phyloP scores from a whole-genome alignment of 2,888 invertebrate species.

The Sceliomorpha sp. region DNA sequence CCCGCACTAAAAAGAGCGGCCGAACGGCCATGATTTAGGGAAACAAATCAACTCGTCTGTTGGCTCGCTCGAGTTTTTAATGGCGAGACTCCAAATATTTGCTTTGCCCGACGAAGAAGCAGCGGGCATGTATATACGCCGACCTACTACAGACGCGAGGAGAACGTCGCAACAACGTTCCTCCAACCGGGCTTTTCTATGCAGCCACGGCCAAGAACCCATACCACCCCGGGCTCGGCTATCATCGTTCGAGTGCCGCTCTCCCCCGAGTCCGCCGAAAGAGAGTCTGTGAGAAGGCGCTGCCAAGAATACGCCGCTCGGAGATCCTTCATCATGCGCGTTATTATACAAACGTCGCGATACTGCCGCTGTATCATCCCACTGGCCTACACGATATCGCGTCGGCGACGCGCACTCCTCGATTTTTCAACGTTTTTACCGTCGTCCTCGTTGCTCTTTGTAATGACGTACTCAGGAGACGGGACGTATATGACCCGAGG shows the following conservation, averaged over 20 bases:
- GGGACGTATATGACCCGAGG: conserved; percentile 34
- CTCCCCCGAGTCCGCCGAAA: conserved; percentile 49
- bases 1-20: conserved; percentile 61
- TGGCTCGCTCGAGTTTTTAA: conserved; percentile 79
- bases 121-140: conserved; percentile 71
- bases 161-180: no score
- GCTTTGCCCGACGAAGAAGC: conserved; percentile 69
- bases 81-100: conserved; percentile 80
- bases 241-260: conserved; percentile 60
- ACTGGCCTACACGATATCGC: conserved; percentile 33
- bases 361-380: conserved; percentile 66
- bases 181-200: conserved; percentile 41
- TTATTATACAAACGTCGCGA: conserved; percentile 75
- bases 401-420: conserved; percentile 23
- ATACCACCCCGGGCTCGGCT: conserved; percentile 46
- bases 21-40: conserved; percentile 70
- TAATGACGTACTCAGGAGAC: conserved; percentile 54
- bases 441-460: conserved; percentile 41
- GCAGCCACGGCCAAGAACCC: conserved; percentile 64
- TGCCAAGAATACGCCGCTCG: conserved; percentile 76
- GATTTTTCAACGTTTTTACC: conserved; percentile 6
- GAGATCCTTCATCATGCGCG: conserved; percentile 73
- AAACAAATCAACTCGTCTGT: conserved; percentile 79
- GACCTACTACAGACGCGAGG: no score
- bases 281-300: conserved; percentile 55